Evolutionary conservation across 2,888 invertebrate species (phyloP).

Genomic region (Sphaerophoria rueppellii): DNA sequence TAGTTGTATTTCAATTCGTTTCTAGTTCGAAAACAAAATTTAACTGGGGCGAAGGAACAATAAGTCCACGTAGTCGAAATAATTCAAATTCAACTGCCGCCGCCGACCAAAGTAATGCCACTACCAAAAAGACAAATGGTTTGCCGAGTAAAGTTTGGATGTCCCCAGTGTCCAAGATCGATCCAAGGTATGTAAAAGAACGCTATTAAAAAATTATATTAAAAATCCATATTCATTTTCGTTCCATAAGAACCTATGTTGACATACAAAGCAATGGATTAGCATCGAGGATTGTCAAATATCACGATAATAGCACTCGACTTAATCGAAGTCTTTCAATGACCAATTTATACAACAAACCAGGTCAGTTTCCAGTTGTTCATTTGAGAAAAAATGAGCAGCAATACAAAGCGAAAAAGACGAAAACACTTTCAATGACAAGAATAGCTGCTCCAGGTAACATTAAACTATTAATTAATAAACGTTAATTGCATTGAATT

Average conservation of each 20-base stretch:
- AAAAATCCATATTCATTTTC: neutral
- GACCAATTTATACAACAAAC: constrained; percentile 81
- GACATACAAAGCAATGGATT: constrained; percentile 84
- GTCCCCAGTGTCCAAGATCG: constrained; percentile 73
- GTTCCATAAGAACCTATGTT: constrained; percentile 79
- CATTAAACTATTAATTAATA: neutral
- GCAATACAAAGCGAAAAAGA: constrained; percentile 77
- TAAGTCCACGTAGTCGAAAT: constrained; percentile 74
- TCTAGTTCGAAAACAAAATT: constrained; percentile 70
- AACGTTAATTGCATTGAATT: neutral
- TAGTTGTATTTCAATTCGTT: neutral
- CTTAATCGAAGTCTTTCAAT: constrained; percentile 80
- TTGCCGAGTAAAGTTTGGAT: constrained; percentile 49
- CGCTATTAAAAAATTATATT: constrained; percentile 1
- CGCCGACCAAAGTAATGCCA: constrained; percentile 44
- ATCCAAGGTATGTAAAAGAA: constrained; percentile 77
- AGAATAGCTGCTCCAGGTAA: constrained; percentile 80
- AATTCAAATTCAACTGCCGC: constrained; percentile 68
- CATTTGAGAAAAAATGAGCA: constrained; percentile 82
- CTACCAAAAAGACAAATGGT: constrained; percentile 46
- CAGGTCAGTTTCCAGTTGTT: constrained; percentile 83
- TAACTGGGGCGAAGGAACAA: constrained; percentile 75
- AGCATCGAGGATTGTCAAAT: constrained; percentile 83
- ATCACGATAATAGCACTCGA: constrained; percentile 80
- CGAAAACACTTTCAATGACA: constrained; percentile 78